phyloP scores from a whole-genome alignment of 2,113 vertebrate genomes.

The Struthio camelus region DNA sequence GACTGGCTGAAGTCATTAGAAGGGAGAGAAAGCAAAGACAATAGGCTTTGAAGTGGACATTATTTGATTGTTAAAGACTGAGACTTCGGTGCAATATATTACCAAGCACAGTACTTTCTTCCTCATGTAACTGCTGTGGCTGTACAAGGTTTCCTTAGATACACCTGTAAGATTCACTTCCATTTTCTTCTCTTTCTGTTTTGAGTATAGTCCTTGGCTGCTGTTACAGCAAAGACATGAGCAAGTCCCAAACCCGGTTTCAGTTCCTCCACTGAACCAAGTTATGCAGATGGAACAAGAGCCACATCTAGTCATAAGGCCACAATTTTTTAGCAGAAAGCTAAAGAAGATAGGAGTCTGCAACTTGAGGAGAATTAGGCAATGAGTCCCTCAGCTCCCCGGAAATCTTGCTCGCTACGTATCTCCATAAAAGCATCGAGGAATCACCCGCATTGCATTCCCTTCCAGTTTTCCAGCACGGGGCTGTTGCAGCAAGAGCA shows the following conservation, averaged over 20 bases:
- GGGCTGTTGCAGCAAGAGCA: not conserved
- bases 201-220: not conserved
- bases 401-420: not conserved
- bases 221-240: not conserved
- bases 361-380: not conserved
- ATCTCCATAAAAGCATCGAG: not conserved
- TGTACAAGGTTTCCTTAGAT: not conserved
- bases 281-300: not conserved
- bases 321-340: not conserved
- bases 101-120: not conserved
- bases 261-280: not conserved
- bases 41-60: not conserved
- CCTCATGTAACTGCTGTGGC: not conserved
- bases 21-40: not conserved
- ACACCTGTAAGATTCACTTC: not conserved
- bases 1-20: conserved; percentile 12
- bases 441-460: too few species aligned
- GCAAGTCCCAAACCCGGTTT: not conserved
- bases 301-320: not conserved
- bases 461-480: not conserved
- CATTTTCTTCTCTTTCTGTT: not conserved
- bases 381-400: not conserved
- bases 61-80: not conserved
- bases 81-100: not conserved
- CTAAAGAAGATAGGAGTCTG: not conserved